Percentiles rank a stretch among this genome's conserved stretches.
Evolutionary conservation across 2,797 vertebrate genomes (phyloP).

Genomic region (Pantherophis vulpinus): DNA sequence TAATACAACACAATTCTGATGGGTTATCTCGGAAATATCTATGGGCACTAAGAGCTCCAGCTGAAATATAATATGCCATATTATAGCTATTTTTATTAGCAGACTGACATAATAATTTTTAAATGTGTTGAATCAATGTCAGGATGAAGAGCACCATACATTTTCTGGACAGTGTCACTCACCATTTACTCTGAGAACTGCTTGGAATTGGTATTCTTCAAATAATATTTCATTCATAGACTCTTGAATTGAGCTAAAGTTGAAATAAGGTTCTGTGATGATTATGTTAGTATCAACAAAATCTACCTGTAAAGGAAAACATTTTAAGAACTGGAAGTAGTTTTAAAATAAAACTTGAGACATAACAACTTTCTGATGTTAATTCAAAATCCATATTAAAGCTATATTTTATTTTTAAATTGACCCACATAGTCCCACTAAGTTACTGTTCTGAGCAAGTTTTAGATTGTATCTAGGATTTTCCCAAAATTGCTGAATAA

Average conservation of each 20-base stretch:
- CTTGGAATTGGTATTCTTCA: conserved; percentile 98
- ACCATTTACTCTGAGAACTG: conserved; percentile 91
- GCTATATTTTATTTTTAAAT: neutral
- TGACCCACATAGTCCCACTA: too few relatives aligned
- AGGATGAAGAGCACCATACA: neutral
- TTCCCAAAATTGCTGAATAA: neutral
- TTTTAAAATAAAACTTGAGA: conserved; percentile 20
- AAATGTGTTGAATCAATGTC: neutral
- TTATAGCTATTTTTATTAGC: neutral
- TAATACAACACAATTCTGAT: conserved; percentile 88
- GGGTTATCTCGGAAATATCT: conserved; percentile 88
- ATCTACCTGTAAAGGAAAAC: conserved; percentile 80
- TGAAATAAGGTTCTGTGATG: conserved; percentile 97
- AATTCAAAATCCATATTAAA: neutral
- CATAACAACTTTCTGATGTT: neutral
- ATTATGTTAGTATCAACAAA: conserved; percentile 92
- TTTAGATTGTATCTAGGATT: neutral
- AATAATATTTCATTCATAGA: conserved; percentile 99
- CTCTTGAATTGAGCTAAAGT: conserved; percentile 96
- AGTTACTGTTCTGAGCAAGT: neutral
- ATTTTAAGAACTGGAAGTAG: conserved; percentile 8
- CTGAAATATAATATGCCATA: conserved; percentile 66
- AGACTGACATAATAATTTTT: neutral
- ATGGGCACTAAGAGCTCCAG: conserved; percentile 89
- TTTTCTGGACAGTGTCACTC: conserved; percentile 53